These are phyloP conservation scores for Pangasius djambal DNA, from an alignment of 2,797 vertebrate genomes.

Conservation along the genomic window DNA sequence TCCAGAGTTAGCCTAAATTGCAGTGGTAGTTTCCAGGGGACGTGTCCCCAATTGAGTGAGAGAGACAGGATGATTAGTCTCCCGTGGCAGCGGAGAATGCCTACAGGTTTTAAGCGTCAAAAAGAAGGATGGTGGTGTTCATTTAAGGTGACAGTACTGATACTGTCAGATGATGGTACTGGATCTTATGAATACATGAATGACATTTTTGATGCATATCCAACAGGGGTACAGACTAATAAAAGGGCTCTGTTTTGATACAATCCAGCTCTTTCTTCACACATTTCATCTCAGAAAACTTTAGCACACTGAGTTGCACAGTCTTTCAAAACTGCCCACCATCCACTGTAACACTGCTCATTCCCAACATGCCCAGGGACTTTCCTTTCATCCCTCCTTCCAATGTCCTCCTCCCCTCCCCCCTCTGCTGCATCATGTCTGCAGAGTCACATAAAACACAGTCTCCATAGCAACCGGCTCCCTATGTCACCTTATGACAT, in stretches of 20 bases:
- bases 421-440: constrained; percentile 72
- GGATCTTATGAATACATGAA: background rate
- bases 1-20: constrained; percentile 44
- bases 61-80: constrained; percentile 23
- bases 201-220: background rate
- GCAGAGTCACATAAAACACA: constrained; percentile 61
- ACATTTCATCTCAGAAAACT: background rate
- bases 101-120: background rate
- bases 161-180: background rate
- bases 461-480: constrained; percentile 73
- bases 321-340: background rate
- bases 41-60: constrained; percentile 38
- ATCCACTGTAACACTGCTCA: background rate
- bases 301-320: background rate
- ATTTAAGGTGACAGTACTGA: background rate
- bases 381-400: constrained; percentile 20
- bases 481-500: constrained; percentile 68
- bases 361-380: constrained; percentile 13
- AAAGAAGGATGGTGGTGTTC: background rate
- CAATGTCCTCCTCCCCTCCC: constrained; percentile 8
- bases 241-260: background rate
- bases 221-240: background rate
- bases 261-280: background rate
- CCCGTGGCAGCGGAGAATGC: background rate
- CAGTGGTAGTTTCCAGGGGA: constrained; percentile 37